Evolutionary conservation across 1,140 invertebrate genomes (phyloP).

Genomic region (Penaeus vannamei): DNA sequence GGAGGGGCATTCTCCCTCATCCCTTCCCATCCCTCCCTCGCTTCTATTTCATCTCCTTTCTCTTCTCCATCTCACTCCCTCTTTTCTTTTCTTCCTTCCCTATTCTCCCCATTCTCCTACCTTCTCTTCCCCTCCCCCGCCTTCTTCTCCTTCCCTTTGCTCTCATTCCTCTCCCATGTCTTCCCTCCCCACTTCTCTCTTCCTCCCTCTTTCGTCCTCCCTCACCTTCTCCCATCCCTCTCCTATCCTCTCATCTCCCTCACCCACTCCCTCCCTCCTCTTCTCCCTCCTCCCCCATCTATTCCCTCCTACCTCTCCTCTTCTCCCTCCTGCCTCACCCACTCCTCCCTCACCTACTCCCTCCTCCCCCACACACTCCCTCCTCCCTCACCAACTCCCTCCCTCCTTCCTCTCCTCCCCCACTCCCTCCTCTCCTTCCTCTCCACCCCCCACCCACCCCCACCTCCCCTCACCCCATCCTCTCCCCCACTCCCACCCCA

Average conservation of each 20-base stretch:
- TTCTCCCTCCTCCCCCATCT: not conserved
- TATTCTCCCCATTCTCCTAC: not conserved
- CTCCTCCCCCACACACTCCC: not conserved
- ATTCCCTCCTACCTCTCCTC: not conserved
- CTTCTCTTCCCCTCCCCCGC: not conserved
- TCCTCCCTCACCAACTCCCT: not conserved
- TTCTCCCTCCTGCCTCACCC: not conserved
- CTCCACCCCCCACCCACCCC: not conserved
- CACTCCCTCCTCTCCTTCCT: not conserved
- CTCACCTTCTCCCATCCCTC: not conserved
- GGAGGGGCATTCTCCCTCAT: not conserved
- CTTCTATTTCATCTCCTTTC: not conserved
- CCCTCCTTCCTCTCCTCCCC: not conserved
- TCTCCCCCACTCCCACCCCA: not conserved
- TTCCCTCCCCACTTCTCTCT: not conserved
- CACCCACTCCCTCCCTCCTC: not conserved
- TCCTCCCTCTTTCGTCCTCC: too few relatives aligned
- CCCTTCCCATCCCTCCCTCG: not conserved
- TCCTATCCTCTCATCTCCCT: not conserved
- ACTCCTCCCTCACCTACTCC: not conserved
- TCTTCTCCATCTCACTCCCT: not conserved
- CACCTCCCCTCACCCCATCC: not conserved
- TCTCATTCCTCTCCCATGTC: not conserved
- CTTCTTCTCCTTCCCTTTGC: not conserved
- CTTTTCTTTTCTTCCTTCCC: not conserved